Conservation (phyloP, 1,140 invertebrate species). For the Trichogramma pretiosum region DNA sequence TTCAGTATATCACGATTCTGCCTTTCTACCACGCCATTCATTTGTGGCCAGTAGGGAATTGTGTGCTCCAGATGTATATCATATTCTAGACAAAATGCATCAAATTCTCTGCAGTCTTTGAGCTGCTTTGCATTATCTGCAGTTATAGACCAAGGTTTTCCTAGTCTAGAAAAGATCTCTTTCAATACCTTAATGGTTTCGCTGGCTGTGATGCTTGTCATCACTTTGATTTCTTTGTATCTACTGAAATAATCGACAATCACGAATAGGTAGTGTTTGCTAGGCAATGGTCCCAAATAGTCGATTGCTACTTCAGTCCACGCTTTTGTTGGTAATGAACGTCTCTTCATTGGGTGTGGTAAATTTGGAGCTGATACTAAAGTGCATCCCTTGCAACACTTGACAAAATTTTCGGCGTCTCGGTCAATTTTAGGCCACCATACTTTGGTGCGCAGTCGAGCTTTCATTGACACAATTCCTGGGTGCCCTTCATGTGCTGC, state of each 20-base stretch:
- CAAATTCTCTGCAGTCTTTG: neutral
- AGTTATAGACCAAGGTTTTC: slow-evolving; percentile 2
- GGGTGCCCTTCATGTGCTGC: slow-evolving; percentile 29
- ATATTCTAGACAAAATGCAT: neutral
- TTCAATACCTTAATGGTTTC: slow-evolving; percentile 9
- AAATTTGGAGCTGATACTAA: neutral
- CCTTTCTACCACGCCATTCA: slow-evolving; percentile 24
- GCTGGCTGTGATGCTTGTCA: slow-evolving; percentile 17
- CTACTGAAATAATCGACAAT: slow-evolving; percentile 25
- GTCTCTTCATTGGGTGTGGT: slow-evolving; percentile 19
- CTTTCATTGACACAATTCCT: slow-evolving; percentile 29
- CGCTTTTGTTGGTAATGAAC: slow-evolving; percentile 21
- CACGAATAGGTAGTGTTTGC: slow-evolving; percentile 19
- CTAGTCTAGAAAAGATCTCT: slow-evolving; percentile 15
- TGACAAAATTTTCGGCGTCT: slow-evolving; percentile 22
- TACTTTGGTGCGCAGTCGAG: slow-evolving; percentile 27
- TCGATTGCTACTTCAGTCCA: slow-evolving; percentile 24
- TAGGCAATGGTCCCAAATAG: slow-evolving; percentile 21
- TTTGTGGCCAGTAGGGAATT: slow-evolving; percentile 21
- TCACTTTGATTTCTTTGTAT: slow-evolving; percentile 21
- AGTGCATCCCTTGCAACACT: slow-evolving; percentile 13
- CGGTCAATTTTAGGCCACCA: slow-evolving; percentile 28
- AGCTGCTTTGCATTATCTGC: slow-evolving; percentile 11
- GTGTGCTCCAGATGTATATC: neutral
- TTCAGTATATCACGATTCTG: slow-evolving; percentile 28